Evolutionary conservation across 1,140 invertebrate genomes (phyloP).

Genomic region (Drosophila lacertosa): DNA sequence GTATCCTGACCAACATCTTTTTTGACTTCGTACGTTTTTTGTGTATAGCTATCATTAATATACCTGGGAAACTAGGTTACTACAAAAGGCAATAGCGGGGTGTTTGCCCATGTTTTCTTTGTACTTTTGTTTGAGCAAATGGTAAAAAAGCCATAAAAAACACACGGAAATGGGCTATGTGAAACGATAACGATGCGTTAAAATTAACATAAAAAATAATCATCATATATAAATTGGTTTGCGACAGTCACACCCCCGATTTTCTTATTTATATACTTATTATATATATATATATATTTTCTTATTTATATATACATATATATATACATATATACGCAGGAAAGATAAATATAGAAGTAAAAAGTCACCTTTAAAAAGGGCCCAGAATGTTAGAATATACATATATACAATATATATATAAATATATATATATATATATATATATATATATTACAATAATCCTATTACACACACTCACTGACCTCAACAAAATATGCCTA

Average conservation of each 20-base stretch:
- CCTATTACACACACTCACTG: background rate
- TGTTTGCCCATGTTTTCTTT: constrained; percentile 17
- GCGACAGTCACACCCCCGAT: background rate
- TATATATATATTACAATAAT: no score
- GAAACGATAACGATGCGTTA: background rate
- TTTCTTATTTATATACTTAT: no score
- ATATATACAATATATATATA: no score
- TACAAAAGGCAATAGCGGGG: background rate
- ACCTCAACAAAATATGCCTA: constrained; percentile 6
- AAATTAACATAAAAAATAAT: background rate
- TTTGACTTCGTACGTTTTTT: no score
- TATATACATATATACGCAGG: no score
- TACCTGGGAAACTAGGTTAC: background rate
- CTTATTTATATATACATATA: no score
- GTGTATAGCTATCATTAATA: constrained; percentile 15
- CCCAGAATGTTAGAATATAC: no score
- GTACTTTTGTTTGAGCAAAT: constrained; percentile 29
- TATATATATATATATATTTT: no score
- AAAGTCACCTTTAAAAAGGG: no score
- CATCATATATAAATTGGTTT: constrained; percentile 1
- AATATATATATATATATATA: no score
- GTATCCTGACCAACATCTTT: no score
- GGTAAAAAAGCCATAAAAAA: constrained; percentile 1
- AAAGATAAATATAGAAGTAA: no score
- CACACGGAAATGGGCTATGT: constrained; percentile 24